phyloP scores from a whole-genome alignment of 2,797 vertebrate genomes.

The Lagorchestes hirsutus region DNA sequence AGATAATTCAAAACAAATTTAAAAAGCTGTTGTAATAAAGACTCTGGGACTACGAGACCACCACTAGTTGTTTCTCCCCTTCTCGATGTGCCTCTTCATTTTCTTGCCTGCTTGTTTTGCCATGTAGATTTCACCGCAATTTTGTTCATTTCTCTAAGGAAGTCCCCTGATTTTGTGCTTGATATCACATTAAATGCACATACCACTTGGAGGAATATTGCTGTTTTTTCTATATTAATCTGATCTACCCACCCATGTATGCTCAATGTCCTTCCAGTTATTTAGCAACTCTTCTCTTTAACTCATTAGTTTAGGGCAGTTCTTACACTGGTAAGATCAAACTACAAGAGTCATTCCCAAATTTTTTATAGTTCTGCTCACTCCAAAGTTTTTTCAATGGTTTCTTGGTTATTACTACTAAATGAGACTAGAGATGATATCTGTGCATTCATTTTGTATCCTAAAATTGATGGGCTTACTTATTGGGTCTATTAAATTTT shows the following conservation, averaged over 20 bases:
- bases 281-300: no score
- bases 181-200: background rate
- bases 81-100: background rate
- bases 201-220: background rate
- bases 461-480: no score
- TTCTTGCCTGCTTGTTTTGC: background rate
- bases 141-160: background rate
- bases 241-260: no score
- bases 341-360: no score
- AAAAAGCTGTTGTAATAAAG: background rate
- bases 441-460: no score
- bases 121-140: background rate
- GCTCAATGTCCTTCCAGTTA: no score
- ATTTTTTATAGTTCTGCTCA: no score
- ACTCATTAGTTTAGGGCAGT: no score
- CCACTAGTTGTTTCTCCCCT: background rate
- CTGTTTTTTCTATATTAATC: no score
- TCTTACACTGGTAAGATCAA: no score
- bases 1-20: background rate
- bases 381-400: background rate
- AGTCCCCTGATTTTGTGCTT: background rate
- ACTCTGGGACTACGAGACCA: background rate
- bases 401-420: background rate
- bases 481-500: no score
- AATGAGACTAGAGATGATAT: no score